A percentile compares a stretch with the other conserved stretches of the same genome.
Evolutionary conservation across 2,797 vertebrate species (phyloP).

Genomic region (Sebastes matsubarae): DNA sequence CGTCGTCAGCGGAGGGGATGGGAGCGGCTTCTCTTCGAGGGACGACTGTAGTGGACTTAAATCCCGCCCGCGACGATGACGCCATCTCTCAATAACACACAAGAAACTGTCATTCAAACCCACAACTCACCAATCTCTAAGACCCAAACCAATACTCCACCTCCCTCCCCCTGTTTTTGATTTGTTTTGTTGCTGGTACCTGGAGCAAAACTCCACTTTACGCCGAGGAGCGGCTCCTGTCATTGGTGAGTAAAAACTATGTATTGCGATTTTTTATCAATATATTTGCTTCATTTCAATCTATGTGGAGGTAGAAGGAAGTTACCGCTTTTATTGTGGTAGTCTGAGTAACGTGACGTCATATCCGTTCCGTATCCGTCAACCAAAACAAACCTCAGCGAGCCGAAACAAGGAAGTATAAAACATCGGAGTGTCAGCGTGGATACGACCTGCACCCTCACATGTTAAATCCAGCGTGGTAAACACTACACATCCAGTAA

Average conservation of each 20-base stretch:
- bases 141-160: slow-evolving; percentile 48
- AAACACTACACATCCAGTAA: no score
- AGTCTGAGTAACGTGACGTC: no score
- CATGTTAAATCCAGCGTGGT: no score
- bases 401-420: no score
- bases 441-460: no score
- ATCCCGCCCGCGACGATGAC: slow-evolving; percentile 80
- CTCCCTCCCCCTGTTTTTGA: slow-evolving; percentile 5
- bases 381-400: no score
- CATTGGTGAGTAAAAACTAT: slow-evolving; percentile 70
- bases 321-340: no score
- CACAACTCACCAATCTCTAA: slow-evolving; percentile 41
- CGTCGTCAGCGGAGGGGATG: slow-evolving; percentile 62
- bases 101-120: slow-evolving; percentile 37
- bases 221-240: slow-evolving; percentile 64
- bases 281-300: no score
- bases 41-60: slow-evolving; percentile 84
- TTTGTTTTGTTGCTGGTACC: slow-evolving; percentile 69
- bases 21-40: slow-evolving; percentile 76
- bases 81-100: slow-evolving; percentile 83
- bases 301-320: no score
- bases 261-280: no score
- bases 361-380: no score
- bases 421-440: no score
- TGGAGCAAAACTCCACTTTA: slow-evolving; percentile 64